Base-by-base conservation (phyloP, 2,888 invertebrate species). In the Melanostoma mellinum region DNA sequence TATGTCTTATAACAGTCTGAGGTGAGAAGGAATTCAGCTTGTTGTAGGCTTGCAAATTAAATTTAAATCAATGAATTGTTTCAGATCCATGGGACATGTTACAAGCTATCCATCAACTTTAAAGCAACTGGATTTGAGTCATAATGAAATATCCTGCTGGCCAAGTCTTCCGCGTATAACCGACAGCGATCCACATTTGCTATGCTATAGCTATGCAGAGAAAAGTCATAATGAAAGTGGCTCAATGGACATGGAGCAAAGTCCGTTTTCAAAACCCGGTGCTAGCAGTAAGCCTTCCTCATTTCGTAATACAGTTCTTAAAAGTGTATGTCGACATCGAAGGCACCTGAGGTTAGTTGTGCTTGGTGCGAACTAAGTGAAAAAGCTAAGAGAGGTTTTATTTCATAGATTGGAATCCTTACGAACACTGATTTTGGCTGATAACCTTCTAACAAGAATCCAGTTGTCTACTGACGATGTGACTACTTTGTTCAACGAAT, bases 121-220 rank as follows among this genome's bases (percentile, higher is more conserved):
- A 6, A 97, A 98, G 79, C 97, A 98, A 89, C 91, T 99, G 50
- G 99, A 99, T 91, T 92, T 99, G 44, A 97, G 97, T 56, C 96
- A 97, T 90, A 99, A 98, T 91, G 95, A 96, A 90, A 96, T 98
- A 86, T 94, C 95, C 0, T 95, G 96, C 88, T 98, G 98, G 98
- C 97, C 97, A 0, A 96, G 96, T 89, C 91, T 97, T 86, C 96
- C 96, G 0, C 95, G 95, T 89, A 94, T 95, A 33, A 92, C 93
- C 35, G 90, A 89, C 80, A 93, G 93, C 35, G 94, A 95, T 87
- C 93, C 93, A 0, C 94, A 95, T 67, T 93, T 95, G 30, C 93
- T 95, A 2, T 96, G 96, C 90, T 96, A 95, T 88, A 94, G 94
- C 87, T 93, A 92, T 30, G 90, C 90, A 3, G 88, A 88, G 10